Conservation (phyloP, 2,888 invertebrate species). For the Euplagia quadripunctaria region DNA sequence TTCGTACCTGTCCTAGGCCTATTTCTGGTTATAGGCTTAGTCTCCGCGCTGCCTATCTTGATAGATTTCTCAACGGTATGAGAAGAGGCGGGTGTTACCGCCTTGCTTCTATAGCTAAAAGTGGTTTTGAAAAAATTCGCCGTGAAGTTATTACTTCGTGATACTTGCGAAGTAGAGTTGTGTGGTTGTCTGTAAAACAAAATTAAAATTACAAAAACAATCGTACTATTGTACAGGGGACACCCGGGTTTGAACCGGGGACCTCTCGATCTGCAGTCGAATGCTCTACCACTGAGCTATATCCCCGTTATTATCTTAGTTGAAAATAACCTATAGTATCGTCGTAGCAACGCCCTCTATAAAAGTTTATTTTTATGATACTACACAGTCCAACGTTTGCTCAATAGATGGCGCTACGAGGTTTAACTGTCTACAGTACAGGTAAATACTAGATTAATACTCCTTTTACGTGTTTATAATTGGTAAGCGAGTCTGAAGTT, state of each 20-base stretch:
- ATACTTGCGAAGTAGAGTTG: conserved; percentile 46
- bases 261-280: conserved; percentile 87
- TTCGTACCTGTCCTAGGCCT: conserved; percentile 79
- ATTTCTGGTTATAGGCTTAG: conserved; percentile 83
- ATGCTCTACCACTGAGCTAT: conserved; percentile 87
- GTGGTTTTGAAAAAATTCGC: conserved; percentile 83
- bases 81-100: conserved; percentile 71
- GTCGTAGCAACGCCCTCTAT: conserved; percentile 55
- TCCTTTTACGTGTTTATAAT: not conserved
- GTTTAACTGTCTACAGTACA: not conserved
- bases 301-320: conserved; percentile 59
- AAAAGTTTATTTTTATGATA: not conserved
- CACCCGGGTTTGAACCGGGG: conserved; percentile 87
- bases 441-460: not conserved
- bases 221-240: conserved; percentile 66
- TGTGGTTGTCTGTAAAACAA: conserved; percentile 61
- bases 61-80: conserved; percentile 69
- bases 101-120: conserved; percentile 82
- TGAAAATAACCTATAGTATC: conserved; percentile 58
- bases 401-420: conserved; percentile 69
- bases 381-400: conserved; percentile 24
- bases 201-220: conserved; percentile 23
- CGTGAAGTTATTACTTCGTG: conserved; percentile 68
- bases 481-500: not conserved
- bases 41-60: conserved; percentile 86